Evolutionary conservation across 2,888 invertebrate genomes (phyloP).

Genomic region (Himalopsyche kuldschensis): DNA sequence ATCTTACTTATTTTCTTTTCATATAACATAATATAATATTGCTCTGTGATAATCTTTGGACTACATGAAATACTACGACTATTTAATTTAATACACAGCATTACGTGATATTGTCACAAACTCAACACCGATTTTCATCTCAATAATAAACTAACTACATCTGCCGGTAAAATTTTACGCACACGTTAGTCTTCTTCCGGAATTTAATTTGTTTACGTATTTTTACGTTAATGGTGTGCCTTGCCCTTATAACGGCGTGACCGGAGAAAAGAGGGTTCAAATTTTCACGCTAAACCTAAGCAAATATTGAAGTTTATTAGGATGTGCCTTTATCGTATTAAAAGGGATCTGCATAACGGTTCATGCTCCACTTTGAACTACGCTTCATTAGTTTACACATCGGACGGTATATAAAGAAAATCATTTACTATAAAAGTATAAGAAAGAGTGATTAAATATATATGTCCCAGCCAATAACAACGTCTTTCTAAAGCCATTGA

Average conservation of each 20-base stretch:
- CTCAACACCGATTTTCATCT: too few species aligned
- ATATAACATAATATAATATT: too few species aligned
- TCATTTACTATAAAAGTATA: too few species aligned
- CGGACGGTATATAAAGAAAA: not conserved
- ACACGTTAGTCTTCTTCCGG: not conserved
- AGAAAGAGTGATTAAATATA: too few species aligned
- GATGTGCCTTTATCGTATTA: not conserved
- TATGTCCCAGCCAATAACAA: too few species aligned
- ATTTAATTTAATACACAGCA: too few species aligned
- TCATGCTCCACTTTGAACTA: not conserved
- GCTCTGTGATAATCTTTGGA: too few species aligned
- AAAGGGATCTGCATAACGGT: not conserved
- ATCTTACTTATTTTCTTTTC: too few species aligned
- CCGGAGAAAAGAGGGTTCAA: not conserved
- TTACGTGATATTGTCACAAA: too few species aligned
- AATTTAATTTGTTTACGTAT: not conserved
- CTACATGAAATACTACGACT: too few species aligned
- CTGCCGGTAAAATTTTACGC: not conserved
- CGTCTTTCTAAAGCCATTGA: too few species aligned
- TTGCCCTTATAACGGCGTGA: not conserved
- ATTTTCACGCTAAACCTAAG: not conserved
- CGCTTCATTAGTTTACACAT: not conserved
- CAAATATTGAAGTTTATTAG: not conserved
- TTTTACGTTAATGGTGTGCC: not conserved
- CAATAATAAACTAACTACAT: too few species aligned